phyloP scores from a whole-genome alignment of 2,113 vertebrate species.

The Megaleporinus macrocephalus region DNA sequence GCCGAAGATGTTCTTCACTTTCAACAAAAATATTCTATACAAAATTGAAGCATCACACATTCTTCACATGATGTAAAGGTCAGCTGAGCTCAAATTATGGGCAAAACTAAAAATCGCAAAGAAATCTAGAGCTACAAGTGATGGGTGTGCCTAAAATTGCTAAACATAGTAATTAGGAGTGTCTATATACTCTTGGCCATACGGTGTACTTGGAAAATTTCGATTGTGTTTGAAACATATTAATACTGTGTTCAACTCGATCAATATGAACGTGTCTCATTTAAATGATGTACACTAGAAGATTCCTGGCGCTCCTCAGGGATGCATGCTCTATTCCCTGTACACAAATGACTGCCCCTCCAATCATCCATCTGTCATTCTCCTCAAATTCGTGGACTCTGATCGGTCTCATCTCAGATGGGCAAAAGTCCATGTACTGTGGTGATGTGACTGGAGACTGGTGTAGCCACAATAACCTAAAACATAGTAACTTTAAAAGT shows the following conservation, averaged over 20 bases:
- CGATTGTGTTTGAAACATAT: background rate
- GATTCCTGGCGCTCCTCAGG: background rate
- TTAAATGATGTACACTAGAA: background rate
- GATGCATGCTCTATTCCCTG: background rate
- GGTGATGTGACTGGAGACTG: background rate
- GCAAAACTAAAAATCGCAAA: no score
- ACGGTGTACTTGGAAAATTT: background rate
- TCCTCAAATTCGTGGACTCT: background rate
- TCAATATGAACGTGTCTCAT: background rate
- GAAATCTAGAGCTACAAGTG: no score
- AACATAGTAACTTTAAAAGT: background rate
- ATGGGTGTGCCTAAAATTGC: no score
- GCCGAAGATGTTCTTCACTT: no score
- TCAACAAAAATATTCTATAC: no score
- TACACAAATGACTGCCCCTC: constrained; percentile 2
- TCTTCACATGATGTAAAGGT: no score
- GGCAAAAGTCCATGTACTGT: background rate
- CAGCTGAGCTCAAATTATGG: no score
- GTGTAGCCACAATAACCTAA: background rate
- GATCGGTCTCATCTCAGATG: background rate
- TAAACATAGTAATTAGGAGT: no score
- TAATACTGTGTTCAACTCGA: background rate
- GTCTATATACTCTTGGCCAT: no score
- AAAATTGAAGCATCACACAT: no score
- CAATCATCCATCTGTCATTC: background rate